Base-by-base conservation (phyloP, 2,113 vertebrate genomes). In the Monopterus albus region DNA sequence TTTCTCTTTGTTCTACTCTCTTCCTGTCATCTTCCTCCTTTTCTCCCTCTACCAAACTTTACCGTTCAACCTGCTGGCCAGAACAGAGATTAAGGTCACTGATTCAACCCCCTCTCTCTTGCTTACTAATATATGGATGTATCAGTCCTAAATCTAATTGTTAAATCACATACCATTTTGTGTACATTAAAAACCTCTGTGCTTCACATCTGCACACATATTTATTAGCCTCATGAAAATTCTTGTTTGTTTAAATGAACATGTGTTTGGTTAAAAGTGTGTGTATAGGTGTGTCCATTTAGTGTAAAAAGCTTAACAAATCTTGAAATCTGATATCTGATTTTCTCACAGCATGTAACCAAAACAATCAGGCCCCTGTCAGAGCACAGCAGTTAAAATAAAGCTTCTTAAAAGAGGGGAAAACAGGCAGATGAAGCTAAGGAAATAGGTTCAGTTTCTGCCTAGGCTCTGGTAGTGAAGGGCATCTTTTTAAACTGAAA, bases 401-500 rank as follows among this genome's bases (percentile, higher is more conserved):
- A 42, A 26, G 72, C 67, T 70, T 49, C 77, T 75, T 79, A 45
- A 67, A 57, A 52, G 39, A 40, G 15, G 28, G 69, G 47, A 71
- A 65, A 75, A 75, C 39, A 77, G 52, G 55, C 61, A 15, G 52
- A 67, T 3, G 4, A 75, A 75, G 80, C 23, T 58, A 73, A 72
- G 75, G 50, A 59, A 89, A 74, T 68, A 9, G 18, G 33, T 49
- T 76, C 66, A 69, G 64, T 15, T 36, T 38, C 61, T 45, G 7
- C 33, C 18, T 18, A 51, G 63, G 75, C 66, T 76, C 56, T 81
- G 80, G 81, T 70, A 87, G 72, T 58, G 46, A n/a, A 51, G 56
- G 51, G 68, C 72, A 62, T 51, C 64, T 81, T 69, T 90, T 73
- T 79, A 84, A 88, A 82, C 87, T 87, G 81, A 74, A 72, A 88